Evolutionary conservation across 2,888 invertebrate genomes (phyloP).

Genomic region (Drosophila fungiperda): DNA sequence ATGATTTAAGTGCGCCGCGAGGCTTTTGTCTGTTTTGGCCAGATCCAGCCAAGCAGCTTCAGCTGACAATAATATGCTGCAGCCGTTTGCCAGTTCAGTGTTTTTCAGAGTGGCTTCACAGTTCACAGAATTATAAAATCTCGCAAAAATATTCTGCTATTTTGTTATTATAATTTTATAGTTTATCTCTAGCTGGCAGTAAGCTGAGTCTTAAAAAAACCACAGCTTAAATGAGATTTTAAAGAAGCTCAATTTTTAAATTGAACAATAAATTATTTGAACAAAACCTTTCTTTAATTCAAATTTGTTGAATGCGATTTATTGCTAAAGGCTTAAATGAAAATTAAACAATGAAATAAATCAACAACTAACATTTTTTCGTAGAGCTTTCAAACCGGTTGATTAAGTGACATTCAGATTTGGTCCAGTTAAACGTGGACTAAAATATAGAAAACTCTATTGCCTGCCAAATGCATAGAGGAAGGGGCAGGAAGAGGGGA

Average conservation of each 20-base stretch:
- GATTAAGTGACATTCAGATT: conserved; percentile 27
- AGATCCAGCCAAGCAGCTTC: conserved; percentile 30
- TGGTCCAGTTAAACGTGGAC: conserved; percentile 10
- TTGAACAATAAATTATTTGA: no score
- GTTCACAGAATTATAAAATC: neutral
- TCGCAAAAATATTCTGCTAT: neutral
- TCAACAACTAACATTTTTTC: neutral
- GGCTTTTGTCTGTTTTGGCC: conserved; percentile 58
- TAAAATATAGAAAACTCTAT: conserved; percentile 29
- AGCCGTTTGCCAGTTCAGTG: neutral
- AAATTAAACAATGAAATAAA: neutral
- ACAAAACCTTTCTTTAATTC: neutral
- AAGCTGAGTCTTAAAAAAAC: neutral
- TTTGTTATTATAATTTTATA: neutral
- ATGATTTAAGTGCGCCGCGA: conserved; percentile 76
- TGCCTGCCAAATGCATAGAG: conserved; percentile 12
- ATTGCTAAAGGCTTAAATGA: neutral
- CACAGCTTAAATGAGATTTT: neutral
- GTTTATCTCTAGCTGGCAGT: neutral
- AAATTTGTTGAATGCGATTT: neutral
- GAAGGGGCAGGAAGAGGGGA: neutral
- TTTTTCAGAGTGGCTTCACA: neutral
- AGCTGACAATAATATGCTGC: conserved; percentile 31
- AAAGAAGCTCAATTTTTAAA: neutral
- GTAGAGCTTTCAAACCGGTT: conserved; percentile 5